These are phyloP conservation scores for Hyperoplus immaculatus DNA, from an alignment of 2,797 vertebrate species.

Conservation along the genomic window DNA sequence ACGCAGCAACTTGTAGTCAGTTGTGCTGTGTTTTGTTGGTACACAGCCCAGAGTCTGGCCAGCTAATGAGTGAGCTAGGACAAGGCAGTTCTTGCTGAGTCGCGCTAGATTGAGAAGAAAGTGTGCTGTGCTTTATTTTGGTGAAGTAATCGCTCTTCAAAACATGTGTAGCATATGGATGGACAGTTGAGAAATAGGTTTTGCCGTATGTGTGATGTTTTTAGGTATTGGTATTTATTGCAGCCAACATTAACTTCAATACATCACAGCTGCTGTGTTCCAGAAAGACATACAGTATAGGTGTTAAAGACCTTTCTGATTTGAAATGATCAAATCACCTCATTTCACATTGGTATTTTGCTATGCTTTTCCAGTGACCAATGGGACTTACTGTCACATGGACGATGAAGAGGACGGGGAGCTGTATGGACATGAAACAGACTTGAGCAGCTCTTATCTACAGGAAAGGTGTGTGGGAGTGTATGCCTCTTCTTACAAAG, in stretches of 20 bases:
- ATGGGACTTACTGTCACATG: slow-evolving; percentile 78
- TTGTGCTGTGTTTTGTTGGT: no score
- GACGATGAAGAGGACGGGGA: slow-evolving; percentile 83
- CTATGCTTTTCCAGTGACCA: slow-evolving; percentile 67
- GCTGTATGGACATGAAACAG: slow-evolving; percentile 83
- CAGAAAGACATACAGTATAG: not conserved
- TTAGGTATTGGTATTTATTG: not conserved
- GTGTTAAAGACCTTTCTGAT: not conserved
- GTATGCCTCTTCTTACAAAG: not conserved
- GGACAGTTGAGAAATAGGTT: not conserved
- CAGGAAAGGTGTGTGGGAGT: slow-evolving; percentile 69
- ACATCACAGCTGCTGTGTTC: not conserved
- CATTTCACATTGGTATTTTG: not conserved
- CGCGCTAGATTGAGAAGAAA: not conserved
- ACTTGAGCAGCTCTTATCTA: slow-evolving; percentile 59
- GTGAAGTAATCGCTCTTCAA: not conserved
- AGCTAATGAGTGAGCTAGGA: not conserved
- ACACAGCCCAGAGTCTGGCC: no score
- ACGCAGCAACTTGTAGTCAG: no score
- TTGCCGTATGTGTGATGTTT: not conserved
- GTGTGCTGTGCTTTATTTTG: not conserved
- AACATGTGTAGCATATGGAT: not conserved
- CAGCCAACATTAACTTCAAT: not conserved
- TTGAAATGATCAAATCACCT: not conserved
- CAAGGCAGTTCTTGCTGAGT: not conserved